phyloP scores from a whole-genome alignment of 2,888 invertebrate species.

The Portevinia maculata region DNA sequence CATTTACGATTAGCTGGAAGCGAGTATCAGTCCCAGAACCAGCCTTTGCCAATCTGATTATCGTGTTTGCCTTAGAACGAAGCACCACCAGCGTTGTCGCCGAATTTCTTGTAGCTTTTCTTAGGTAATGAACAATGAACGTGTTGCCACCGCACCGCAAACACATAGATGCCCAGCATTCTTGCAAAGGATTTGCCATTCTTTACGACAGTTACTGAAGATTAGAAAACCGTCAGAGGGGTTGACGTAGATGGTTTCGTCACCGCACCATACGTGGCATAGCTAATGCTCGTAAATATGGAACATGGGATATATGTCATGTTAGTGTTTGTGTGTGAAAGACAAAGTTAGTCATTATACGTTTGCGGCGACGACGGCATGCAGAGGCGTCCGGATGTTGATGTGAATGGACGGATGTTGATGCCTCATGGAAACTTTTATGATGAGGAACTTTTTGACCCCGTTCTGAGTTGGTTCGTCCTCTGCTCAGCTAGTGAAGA shows the following conservation, averaged over 20 bases:
- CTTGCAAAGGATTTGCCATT: conserved; percentile 49
- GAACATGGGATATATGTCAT: conserved; percentile 33
- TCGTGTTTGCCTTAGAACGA: background rate
- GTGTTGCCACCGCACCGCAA: conserved; percentile 58
- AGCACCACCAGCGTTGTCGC: conserved; percentile 22
- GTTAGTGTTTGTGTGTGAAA: conserved; percentile 43
- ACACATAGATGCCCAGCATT: conserved; percentile 8
- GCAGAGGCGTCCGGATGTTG: conserved; percentile 13
- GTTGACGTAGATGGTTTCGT: conserved; percentile 13
- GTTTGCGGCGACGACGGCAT: conserved; percentile 28
- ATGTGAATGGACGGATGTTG: conserved; percentile 12
- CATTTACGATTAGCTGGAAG: conserved; percentile 71
- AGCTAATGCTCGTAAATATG: conserved; percentile 67
- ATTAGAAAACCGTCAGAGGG: conserved; percentile 37
- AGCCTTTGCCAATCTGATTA: conserved; percentile 43
- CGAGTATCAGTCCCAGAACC: conserved; percentile 42
- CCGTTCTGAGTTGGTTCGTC: conserved; percentile 29
- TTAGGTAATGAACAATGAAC: conserved; percentile 71
- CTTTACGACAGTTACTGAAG: conserved; percentile 56
- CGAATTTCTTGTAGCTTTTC: conserved; percentile 64
- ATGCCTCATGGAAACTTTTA: conserved; percentile 51
- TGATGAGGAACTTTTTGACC: conserved; percentile 57
- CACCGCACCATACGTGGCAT: conserved; percentile 43
- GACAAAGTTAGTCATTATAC: conserved; percentile 63
- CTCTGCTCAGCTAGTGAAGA: background rate